Base-by-base conservation (phyloP, 2,888 invertebrate genomes). In the Polydrusus pterygomalis region DNA sequence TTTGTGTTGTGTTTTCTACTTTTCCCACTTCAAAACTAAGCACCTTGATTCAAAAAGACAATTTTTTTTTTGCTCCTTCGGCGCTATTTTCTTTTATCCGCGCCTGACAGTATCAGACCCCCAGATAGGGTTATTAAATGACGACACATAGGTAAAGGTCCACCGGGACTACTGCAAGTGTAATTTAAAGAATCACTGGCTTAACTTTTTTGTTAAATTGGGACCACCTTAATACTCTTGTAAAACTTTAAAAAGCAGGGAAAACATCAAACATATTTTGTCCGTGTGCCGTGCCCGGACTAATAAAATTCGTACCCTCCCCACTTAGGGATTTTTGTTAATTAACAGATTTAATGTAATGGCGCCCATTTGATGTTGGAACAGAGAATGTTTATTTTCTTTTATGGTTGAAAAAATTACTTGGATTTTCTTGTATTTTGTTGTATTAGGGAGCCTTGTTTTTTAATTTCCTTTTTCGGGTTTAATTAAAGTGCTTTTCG, bases 331-430 rank as follows among this genome's bases (percentile, higher is more conserved):
- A 64, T 56, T 71, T 60, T 56, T 64, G 63, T 54, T 71, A 71
- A 64, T 64, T 71, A 71, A 64, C 64, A 56, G 56, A 71, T 64
- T 64, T 71, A 71, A 71, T 71, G 71, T 64, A 71, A 64, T 54
- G 64, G 34, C 56, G 25, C 49, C 51, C 43, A 51, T 54, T 64
- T 51, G 51, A 70, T 70, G 51, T 30, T 30, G 25, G 47, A 60
- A 45, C 45, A 25, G 49, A 11, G 45, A 62, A 62, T 43, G 30
- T 30, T 62, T 60, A 17, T 60, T 60, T 60, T 60, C 58, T 60
- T 60, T 60, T 60, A 60, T 60, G 58, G 58, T 38, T 11, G 58
- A 18, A 60, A 60, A 38, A 60, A 60, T 60, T 60, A 60, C 58
- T 60, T 18, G 58, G 38, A 60, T 60, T 60, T 38, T 17, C 38